Conservation (phyloP, 30 jellyfish, hydroid and myxozoan genomes). For the Clytia hemisphaerica region DNA sequence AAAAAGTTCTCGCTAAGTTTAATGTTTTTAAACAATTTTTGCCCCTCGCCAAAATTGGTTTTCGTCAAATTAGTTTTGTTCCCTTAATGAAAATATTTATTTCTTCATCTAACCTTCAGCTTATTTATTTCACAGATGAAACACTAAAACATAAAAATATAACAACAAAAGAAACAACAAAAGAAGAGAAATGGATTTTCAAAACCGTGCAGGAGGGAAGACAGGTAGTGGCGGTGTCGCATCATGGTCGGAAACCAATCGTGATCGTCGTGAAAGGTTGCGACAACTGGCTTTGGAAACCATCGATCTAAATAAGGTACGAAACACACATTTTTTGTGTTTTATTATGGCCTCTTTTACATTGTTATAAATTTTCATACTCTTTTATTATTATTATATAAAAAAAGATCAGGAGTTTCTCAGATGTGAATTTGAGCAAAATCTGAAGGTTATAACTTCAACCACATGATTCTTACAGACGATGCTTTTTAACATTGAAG, state of each 20-base stretch:
- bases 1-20: too few species aligned
- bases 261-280: constrained; percentile 94
- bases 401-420: too few species aligned
- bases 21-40: too few species aligned
- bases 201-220: constrained; percentile 92
- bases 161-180: background rate
- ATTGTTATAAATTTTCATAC: too few species aligned
- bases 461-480: background rate
- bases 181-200: constrained; percentile 75
- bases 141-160: background rate
- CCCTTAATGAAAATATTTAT: too few species aligned
- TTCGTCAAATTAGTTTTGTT: too few species aligned
- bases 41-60: too few species aligned
- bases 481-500: too few species aligned
- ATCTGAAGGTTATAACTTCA: background rate
- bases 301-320: constrained; percentile 89
- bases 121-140: background rate
- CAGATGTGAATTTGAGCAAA: background rate
- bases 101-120: too few species aligned
- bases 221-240: constrained; percentile 99
- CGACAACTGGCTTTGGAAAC: constrained; percentile 98
- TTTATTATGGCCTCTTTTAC: too few species aligned
- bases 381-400: too few species aligned
- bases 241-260: constrained; percentile 94
- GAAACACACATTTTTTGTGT: too few species aligned